A percentile compares a stretch with the other conserved stretches of the same genome.
Conservation (phyloP, 2,888 invertebrate species). For the Augochlorella aurata region DNA sequence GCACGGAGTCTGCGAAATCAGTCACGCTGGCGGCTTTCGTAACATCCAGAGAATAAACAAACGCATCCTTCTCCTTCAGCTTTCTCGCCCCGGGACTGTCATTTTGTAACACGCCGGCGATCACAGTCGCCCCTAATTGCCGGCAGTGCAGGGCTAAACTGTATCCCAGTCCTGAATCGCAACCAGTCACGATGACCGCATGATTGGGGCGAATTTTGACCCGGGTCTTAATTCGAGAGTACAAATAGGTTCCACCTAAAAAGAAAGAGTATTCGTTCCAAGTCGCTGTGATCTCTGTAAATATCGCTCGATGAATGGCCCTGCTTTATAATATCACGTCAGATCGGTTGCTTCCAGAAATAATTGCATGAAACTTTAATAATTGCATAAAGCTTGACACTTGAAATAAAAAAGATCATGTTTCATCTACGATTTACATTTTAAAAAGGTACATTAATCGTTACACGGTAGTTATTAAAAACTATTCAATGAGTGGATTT, state of each 20-base stretch:
- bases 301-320: too few relatives aligned
- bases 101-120: slow-evolving; percentile 88
- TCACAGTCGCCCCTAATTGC: slow-evolving; percentile 86
- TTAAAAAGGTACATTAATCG: too few relatives aligned
- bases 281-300: not conserved
- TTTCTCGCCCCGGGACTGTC: slow-evolving; percentile 85
- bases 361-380: too few relatives aligned
- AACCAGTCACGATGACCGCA: slow-evolving; percentile 88
- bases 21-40: slow-evolving; percentile 85
- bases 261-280: not conserved
- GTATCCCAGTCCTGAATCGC: slow-evolving; percentile 93
- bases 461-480: too few relatives aligned
- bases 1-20: slow-evolving; percentile 82
- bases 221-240: slow-evolving; percentile 28
- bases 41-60: slow-evolving; percentile 86
- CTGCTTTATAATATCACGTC: too few relatives aligned
- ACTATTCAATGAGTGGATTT: too few relatives aligned
- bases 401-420: too few relatives aligned
- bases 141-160: slow-evolving; percentile 86
- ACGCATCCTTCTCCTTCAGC: slow-evolving; percentile 81
- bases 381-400: too few relatives aligned
- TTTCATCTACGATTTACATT: too few relatives aligned
- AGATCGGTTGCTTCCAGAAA: too few relatives aligned
- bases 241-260: slow-evolving; percentile 46
- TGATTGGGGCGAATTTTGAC: slow-evolving; percentile 50